Evolutionary conservation across 2,113 vertebrate species (phyloP).

Genomic region (Pleuronectes platessa): DNA sequence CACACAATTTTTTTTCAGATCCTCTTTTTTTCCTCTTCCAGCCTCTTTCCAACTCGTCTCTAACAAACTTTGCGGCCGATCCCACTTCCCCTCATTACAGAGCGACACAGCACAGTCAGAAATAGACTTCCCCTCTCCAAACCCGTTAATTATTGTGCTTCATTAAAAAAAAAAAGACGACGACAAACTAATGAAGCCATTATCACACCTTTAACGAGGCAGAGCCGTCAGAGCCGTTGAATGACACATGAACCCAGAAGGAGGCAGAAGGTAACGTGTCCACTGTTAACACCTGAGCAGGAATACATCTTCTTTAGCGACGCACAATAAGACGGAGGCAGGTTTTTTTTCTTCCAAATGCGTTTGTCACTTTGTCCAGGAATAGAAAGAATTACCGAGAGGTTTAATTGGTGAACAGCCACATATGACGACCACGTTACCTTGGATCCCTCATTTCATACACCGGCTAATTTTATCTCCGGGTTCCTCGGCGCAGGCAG

Average conservation of each 20-base stretch:
- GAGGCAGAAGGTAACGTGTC: slow-evolving; percentile 19
- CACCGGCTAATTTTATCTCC: slow-evolving; percentile 60
- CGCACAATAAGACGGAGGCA: slow-evolving; percentile 29
- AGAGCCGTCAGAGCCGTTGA: slow-evolving; percentile 12
- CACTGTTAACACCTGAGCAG: slow-evolving; percentile 10
- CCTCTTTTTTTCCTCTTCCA: neutral
- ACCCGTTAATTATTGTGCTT: slow-evolving; percentile 32
- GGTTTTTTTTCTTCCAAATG: neutral
- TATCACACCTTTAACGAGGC: slow-evolving; percentile 35
- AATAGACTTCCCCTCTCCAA: slow-evolving; percentile 15
- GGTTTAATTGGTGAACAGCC: slow-evolving; percentile 68
- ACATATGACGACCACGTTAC: slow-evolving; percentile 62
- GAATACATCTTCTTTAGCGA: slow-evolving; percentile 61
- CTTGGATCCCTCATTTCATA: slow-evolving; percentile 38
- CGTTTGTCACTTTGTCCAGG: slow-evolving; percentile 58
- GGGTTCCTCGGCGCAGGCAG: slow-evolving; percentile 38
- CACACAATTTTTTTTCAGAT: neutral
- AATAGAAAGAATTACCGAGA: slow-evolving; percentile 68
- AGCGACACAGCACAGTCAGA: slow-evolving; percentile 2
- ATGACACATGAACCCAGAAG: neutral
- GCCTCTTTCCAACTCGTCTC: neutral
- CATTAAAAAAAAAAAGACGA: slow-evolving; percentile 21
- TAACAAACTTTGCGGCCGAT: neutral
- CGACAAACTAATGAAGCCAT: slow-evolving; percentile 43
- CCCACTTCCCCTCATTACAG: slow-evolving; percentile 33